These are phyloP conservation scores for Chaetura pelagica DNA, from an alignment of 2,113 vertebrate genomes.

Conservation along the genomic window DNA sequence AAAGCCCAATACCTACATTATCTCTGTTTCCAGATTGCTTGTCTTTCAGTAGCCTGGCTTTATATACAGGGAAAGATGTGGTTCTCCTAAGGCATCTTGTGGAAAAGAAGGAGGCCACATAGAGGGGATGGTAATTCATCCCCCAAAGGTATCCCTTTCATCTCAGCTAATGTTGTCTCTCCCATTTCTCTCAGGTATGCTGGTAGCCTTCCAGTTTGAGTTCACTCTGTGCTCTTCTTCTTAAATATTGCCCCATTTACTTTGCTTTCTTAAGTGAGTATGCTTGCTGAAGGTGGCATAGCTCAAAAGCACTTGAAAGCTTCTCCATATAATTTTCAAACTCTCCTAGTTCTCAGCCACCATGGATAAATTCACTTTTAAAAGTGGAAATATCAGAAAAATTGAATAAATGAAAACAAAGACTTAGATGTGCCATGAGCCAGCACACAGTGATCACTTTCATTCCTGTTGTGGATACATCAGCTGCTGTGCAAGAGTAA, in stretches of 20 bases:
- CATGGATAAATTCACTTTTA: background rate
- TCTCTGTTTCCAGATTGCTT: background rate
- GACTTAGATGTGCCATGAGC: background rate
- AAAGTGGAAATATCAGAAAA: background rate
- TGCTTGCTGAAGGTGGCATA: background rate
- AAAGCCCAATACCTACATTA: background rate
- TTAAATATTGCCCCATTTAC: background rate
- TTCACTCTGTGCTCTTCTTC: background rate
- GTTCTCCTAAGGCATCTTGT: background rate
- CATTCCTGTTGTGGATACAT: background rate
- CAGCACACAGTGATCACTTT: background rate
- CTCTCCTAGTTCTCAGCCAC: background rate
- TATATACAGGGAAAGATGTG: background rate
- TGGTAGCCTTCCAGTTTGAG: background rate
- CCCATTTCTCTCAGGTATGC: background rate
- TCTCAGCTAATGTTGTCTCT: background rate
- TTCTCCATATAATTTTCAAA: background rate
- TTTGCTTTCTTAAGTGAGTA: background rate
- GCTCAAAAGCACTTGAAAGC: background rate
- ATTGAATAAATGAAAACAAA: background rate
- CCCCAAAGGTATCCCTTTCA: background rate
- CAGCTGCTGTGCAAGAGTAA: background rate
- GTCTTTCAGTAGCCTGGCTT: background rate
- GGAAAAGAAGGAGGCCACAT: background rate
- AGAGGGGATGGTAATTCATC: background rate